These are phyloP conservation scores for Drosophila truncata DNA, from an alignment of 1,140 invertebrate genomes.

Conservation along the genomic window DNA sequence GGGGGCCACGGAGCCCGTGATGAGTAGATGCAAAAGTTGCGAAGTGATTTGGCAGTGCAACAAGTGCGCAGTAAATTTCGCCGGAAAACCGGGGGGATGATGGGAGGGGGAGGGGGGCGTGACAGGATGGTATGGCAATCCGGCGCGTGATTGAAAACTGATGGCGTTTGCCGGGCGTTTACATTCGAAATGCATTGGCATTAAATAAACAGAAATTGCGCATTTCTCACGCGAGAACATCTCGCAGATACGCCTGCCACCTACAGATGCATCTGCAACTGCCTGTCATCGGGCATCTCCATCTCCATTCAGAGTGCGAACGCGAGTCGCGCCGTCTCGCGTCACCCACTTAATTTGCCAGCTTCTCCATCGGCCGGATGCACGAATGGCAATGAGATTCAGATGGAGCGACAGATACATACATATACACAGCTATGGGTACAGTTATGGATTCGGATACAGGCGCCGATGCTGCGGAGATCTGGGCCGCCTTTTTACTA, in stretches of 20 bases:
- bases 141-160: constrained; percentile 77
- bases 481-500: constrained; percentile 45
- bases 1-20: constrained; percentile 63
- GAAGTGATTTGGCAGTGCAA: constrained; percentile 77
- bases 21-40: constrained; percentile 78
- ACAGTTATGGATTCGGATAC: constrained; percentile 21
- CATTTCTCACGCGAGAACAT: constrained; percentile 78
- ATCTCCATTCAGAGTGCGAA: constrained; percentile 40
- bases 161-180: constrained; percentile 64
- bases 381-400: constrained; percentile 55
- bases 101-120: constrained; percentile 15
- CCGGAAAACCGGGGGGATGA: background rate
- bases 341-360: constrained; percentile 76
- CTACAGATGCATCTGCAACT: constrained; percentile 33
- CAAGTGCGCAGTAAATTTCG: constrained; percentile 72
- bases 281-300: constrained; percentile 35
- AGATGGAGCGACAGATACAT: constrained; percentile 42
- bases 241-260: constrained; percentile 37
- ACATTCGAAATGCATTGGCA: constrained; percentile 75
- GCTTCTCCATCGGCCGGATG: constrained; percentile 56
- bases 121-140: constrained; percentile 52
- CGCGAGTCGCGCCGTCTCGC: constrained; percentile 36
- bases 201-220: constrained; percentile 80
- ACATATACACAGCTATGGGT: constrained; percentile 12
- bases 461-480: constrained; percentile 11